phyloP scores from a whole-genome alignment of 2,113 vertebrate species.

The Sturnira hondurensis region DNA sequence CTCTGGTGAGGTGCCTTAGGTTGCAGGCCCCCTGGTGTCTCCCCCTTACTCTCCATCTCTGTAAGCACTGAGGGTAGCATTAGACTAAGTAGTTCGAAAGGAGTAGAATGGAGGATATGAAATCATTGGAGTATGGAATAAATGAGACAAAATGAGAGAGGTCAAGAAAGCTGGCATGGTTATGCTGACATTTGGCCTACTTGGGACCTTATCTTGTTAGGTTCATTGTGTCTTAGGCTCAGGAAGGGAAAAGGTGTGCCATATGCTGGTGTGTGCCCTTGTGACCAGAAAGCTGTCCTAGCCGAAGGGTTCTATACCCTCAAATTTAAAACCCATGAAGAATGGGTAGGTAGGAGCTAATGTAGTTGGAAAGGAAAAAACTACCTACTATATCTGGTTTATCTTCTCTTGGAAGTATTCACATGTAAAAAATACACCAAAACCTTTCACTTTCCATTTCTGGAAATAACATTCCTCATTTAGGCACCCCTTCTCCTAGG shows the following conservation, averaged over 20 bases:
- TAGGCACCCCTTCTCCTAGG: not conserved
- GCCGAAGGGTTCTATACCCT: not conserved
- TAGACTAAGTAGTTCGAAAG: not conserved
- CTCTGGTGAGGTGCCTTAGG: not conserved
- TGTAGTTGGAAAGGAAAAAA: not conserved
- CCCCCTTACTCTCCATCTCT: too few relatives aligned
- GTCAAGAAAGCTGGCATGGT: not conserved
- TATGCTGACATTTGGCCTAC: too few relatives aligned
- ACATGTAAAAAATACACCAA: not conserved
- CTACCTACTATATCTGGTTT: not conserved
- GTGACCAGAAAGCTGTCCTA: not conserved
- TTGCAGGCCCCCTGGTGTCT: fast-evolving
- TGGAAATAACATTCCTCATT: not conserved
- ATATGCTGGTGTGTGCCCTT: not conserved
- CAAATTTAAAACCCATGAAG: not conserved
- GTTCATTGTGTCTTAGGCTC: not conserved
- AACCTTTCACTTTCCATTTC: not conserved
- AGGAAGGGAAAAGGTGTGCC: not conserved
- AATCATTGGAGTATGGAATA: not conserved
- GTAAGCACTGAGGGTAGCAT: not conserved
- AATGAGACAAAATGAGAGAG: not conserved
- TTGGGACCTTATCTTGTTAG: not conserved
- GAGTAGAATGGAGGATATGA: not conserved
- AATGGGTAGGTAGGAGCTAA: not conserved
- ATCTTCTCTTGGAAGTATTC: not conserved